Base-by-base conservation (phyloP, 2,113 vertebrate species). In the Chloebia gouldiae region DNA sequence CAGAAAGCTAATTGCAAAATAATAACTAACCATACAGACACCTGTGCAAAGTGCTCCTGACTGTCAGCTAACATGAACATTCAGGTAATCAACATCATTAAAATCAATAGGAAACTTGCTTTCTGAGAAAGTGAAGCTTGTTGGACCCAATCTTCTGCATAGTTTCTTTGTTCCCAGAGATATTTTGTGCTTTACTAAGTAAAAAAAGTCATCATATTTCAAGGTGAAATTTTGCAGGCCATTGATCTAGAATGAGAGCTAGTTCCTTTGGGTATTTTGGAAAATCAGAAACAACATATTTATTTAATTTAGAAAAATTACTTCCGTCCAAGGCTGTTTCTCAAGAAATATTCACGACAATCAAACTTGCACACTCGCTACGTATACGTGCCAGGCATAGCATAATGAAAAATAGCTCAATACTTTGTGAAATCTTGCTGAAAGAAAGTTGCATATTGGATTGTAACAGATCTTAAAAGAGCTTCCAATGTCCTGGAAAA, bases 301-400 rank as follows among this genome's bases (percentile, higher is more conserved):
- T 88, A 84, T 93, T 95, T 96, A 72, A 95, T 93, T 97, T 93
- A 93, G 83, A 95, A 94, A 95, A 95, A 92, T 92, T 73, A 85
- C 59, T 87, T 95, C 86, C 2, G 21, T 93, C 77, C 95, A 86
- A 91, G 66, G 57, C 53, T 65, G 69, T 91, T 96, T 89, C 80
- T 96, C 53, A 68, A 84, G 68, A 83, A 96, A 84, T 31, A 75
- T 77, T 88, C 31, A 49, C 53, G 75, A 86, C 64, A 90, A 47
- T 56, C 66, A 90, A 88, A 82, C 82, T 92, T 94, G 37, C 80
- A 90, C 75, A 84, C 86, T 90, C 0, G 1, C 72, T 95, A 30
- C 78, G 28, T 57, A 24, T 35, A 94, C 1, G 0, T 94, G 88
- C 80, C 81, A 94, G 86, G 65, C 76, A 65, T 60, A 85, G 35